These are phyloP conservation scores for Stictonetta naevosa DNA, from an alignment of 2,113 vertebrate genomes.

Conservation along the genomic window DNA sequence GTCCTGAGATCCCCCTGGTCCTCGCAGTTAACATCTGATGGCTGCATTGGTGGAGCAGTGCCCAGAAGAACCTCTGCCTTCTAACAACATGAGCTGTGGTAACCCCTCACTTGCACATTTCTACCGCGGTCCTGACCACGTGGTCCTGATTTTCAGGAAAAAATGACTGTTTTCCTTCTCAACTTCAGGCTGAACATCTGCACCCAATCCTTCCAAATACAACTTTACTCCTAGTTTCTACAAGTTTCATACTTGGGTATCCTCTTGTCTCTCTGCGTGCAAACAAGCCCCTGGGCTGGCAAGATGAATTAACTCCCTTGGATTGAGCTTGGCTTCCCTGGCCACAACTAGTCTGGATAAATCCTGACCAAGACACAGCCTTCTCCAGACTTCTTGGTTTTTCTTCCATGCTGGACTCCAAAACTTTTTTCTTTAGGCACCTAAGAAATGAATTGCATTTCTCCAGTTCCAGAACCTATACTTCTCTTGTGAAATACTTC, in stretches of 20 bases:
- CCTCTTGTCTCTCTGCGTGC: neutral
- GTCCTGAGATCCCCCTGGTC: neutral
- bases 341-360: neutral
- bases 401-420: neutral
- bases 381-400: neutral
- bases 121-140: neutral
- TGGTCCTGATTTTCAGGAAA: neutral
- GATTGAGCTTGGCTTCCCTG: neutral
- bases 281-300: neutral
- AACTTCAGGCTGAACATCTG: neutral
- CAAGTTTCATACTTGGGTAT: neutral
- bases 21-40: neutral
- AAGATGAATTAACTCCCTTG: neutral
- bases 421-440: no score
- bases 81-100: neutral
- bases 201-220: neutral
- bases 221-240: neutral
- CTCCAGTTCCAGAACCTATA: no score
- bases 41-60: rapidly evolving
- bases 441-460: neutral
- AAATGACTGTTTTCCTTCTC: neutral
- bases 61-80: neutral
- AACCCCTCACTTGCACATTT: neutral
- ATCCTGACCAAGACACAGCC: neutral
- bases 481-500: neutral